Conservation (phyloP, 2,113 vertebrate genomes). For the Spheniscus mendiculus region DNA sequence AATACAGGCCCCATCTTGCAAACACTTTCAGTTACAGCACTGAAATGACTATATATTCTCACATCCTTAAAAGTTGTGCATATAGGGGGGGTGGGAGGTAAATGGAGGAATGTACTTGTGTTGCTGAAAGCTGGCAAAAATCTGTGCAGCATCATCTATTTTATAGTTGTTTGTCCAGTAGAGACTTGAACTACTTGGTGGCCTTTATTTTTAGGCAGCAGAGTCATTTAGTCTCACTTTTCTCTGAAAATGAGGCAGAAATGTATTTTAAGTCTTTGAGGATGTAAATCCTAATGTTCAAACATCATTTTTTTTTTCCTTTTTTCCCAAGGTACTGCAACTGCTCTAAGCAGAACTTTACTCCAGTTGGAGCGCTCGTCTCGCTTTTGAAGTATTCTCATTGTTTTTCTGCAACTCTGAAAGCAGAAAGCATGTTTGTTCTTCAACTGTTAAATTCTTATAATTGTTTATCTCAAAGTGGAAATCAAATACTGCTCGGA, state of each 20-base stretch:
- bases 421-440: not conserved
- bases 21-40: not conserved
- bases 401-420: not conserved
- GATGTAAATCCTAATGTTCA: not conserved
- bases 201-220: not conserved
- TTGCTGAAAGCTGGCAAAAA: not conserved
- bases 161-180: not conserved
- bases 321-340: not conserved
- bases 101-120: not conserved
- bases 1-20: not conserved
- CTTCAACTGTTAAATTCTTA: not conserved
- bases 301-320: not conserved
- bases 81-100: not conserved
- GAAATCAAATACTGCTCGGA: not conserved
- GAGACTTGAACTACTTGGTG: not conserved
- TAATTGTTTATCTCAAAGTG: not conserved
- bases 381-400: not conserved
- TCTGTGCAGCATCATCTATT: not conserved
- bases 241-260: not conserved
- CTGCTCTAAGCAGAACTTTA: not conserved
- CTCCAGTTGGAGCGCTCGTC: not conserved
- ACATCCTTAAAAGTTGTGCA: not conserved
- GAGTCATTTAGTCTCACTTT: not conserved
- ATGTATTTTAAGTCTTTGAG: not conserved
- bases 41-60: not conserved